These are phyloP conservation scores for Oryzias javanicus DNA, from an alignment of 2,113 vertebrate genomes.

Conservation along the genomic window DNA sequence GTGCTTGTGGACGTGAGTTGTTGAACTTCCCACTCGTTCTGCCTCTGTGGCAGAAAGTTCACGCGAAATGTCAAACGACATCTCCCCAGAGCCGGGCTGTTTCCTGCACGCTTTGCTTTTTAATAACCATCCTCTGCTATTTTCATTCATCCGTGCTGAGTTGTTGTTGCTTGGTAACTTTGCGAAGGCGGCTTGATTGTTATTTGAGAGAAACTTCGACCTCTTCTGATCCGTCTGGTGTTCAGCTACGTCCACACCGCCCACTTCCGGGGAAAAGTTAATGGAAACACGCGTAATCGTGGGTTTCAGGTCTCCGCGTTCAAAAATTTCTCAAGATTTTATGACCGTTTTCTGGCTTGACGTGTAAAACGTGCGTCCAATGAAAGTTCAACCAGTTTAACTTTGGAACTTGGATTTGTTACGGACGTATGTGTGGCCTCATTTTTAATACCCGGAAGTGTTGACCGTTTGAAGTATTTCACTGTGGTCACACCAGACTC, in stretches of 20 bases:
- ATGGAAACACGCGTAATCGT: too few species aligned
- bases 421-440: too few species aligned
- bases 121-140: not conserved
- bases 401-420: too few species aligned
- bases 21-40: conserved; percentile 11
- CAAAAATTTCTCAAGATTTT: too few species aligned
- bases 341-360: too few species aligned
- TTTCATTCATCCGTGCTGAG: not conserved
- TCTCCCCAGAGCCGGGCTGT: conserved; percentile 3
- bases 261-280: too few species aligned
- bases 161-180: conserved; percentile 4
- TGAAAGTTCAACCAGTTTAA: too few species aligned
- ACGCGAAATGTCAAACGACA: conserved; percentile 42
- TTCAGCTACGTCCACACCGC: not conserved
- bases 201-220: conserved; percentile 5
- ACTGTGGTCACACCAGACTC: too few species aligned
- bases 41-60: conserved; percentile 41
- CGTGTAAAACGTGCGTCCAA: too few species aligned
- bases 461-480: too few species aligned
- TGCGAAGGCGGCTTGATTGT: not conserved
- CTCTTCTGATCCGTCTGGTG: not conserved
- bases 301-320: too few species aligned
- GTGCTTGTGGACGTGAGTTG: not conserved
- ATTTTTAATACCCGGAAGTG: too few species aligned
- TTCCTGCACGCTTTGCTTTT: not conserved